phyloP scores from a whole-genome alignment of 2,113 vertebrate species.

The Callocephalon fimbriatum region DNA sequence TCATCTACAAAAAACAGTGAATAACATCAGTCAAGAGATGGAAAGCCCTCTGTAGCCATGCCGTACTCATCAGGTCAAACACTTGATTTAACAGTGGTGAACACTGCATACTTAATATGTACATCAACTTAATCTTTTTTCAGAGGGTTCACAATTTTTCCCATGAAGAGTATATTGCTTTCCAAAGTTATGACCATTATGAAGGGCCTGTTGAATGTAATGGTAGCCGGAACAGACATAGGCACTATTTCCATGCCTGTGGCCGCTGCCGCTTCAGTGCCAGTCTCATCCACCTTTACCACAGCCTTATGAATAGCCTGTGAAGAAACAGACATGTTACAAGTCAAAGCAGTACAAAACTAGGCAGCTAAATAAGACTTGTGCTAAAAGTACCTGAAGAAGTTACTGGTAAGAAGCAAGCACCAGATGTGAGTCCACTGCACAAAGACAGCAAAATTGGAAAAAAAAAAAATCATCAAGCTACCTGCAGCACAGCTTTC shows the following conservation, averaged over 20 bases:
- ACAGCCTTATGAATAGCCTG: conserved; percentile 88
- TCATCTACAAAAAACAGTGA: conserved; percentile 28
- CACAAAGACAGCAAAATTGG: not conserved
- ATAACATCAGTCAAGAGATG: not conserved
- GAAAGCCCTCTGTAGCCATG: not conserved
- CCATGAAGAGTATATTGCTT: conserved; percentile 80
- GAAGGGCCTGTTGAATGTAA: conserved; percentile 78
- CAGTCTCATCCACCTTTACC: conserved; percentile 88
- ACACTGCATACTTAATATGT: not conserved
- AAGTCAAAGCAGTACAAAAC: not conserved
- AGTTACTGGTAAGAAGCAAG: not conserved
- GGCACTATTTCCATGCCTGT: conserved; percentile 85
- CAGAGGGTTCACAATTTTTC: conserved; percentile 83
- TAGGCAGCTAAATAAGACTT: not conserved
- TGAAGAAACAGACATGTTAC: conserved; percentile 28
- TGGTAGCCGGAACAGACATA: conserved; percentile 68
- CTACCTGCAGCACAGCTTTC: not conserved
- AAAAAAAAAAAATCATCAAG: not conserved
- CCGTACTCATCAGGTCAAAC: conserved; percentile 11
- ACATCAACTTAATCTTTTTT: conserved; percentile 16
- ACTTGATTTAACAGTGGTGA: not conserved
- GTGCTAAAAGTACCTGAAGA: not conserved
- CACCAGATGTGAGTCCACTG: not conserved
- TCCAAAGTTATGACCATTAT: conserved; percentile 70
- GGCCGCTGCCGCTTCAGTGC: conserved; percentile 81